Conservation (phyloP, 2,797 vertebrate species). For the Epinephelus malabaricus region DNA sequence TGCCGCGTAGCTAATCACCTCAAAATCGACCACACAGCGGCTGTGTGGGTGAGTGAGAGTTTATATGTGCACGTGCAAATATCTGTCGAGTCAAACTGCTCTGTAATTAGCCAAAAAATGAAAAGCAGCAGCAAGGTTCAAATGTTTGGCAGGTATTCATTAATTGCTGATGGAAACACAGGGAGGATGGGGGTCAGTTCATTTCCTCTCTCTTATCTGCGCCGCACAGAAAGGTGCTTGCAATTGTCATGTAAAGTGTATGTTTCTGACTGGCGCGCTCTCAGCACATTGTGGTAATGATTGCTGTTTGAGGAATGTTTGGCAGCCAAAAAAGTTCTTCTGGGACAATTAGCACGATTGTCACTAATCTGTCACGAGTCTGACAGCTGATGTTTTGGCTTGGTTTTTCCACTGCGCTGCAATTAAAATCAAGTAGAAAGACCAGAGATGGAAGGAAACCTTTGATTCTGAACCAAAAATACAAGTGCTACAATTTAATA, state of each 20-base stretch:
- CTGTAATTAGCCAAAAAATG: constrained; percentile 70
- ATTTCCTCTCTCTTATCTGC: constrained; percentile 57
- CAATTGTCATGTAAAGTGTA: constrained; percentile 55
- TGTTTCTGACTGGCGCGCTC: constrained; percentile 36
- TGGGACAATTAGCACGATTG: constrained; percentile 55
- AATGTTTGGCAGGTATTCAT: constrained; percentile 72
- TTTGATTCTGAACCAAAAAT: neutral
- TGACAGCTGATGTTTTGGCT: constrained; percentile 43
- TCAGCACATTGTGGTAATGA: constrained; percentile 24
- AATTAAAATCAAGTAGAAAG: constrained; percentile 9
- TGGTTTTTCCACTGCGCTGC: neutral
- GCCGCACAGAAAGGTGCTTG: constrained; percentile 34
- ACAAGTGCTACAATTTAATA: neutral
- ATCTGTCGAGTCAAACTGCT: constrained; percentile 53
- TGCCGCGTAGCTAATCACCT: constrained; percentile 59
- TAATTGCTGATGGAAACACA: constrained; percentile 62
- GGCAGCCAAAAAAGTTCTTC: constrained; percentile 25
- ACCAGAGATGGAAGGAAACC: neutral
- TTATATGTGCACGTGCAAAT: constrained; percentile 30
- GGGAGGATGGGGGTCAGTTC: constrained; percentile 58
- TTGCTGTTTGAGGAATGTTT: constrained; percentile 35
- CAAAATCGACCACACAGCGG: constrained; percentile 16
- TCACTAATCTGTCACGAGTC: constrained; percentile 46
- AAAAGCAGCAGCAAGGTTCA: constrained; percentile 62
- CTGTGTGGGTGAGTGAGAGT: constrained; percentile 11